Conservation (phyloP, 1,140 invertebrate genomes). For the Monomorium pharaonis region DNA sequence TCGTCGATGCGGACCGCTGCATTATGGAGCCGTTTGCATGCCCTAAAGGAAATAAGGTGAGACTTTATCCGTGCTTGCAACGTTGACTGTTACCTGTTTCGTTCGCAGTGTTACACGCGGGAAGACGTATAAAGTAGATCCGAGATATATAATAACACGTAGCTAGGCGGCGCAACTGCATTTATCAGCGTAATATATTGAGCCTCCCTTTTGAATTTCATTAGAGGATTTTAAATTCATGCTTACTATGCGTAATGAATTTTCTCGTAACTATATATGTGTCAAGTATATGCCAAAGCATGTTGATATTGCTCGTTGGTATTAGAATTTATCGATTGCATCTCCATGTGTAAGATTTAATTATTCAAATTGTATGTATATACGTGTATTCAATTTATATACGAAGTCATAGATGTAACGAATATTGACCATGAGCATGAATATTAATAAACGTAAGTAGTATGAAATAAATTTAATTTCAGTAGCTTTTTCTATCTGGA, state of each 20-base stretch:
- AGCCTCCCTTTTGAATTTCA: slow-evolving; percentile 18
- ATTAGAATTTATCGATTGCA: slow-evolving; percentile 22
- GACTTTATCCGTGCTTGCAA: slow-evolving; percentile 16
- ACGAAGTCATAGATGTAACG: slow-evolving; percentile 4
- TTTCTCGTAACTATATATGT: not conserved
- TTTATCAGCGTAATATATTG: slow-evolving; percentile 39
- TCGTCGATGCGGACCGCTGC: slow-evolving; percentile 9
- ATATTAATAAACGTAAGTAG: not conserved
- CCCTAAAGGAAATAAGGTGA: slow-evolving; percentile 44
- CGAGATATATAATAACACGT: slow-evolving; percentile 30
- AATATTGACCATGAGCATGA: slow-evolving; percentile 1
- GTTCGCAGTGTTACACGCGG: slow-evolving; percentile 1
- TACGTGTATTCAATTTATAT: not conserved
- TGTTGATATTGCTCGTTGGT: slow-evolving; percentile 32
- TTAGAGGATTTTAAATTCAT: slow-evolving; percentile 43
- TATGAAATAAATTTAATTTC: not conserved
- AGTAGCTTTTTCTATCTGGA: not conserved
- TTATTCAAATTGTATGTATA: not conserved
- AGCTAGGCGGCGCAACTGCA: slow-evolving; percentile 10
- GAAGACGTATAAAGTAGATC: slow-evolving; percentile 36
- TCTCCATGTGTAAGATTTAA: slow-evolving; percentile 22
- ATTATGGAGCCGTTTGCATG: slow-evolving; percentile 28
- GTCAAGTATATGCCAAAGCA: slow-evolving; percentile 19
- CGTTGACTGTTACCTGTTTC: slow-evolving; percentile 31
- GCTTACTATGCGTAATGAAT: slow-evolving; percentile 20